phyloP scores from a whole-genome alignment of 2,797 vertebrate species.

The Acropternis orthonyx region DNA sequence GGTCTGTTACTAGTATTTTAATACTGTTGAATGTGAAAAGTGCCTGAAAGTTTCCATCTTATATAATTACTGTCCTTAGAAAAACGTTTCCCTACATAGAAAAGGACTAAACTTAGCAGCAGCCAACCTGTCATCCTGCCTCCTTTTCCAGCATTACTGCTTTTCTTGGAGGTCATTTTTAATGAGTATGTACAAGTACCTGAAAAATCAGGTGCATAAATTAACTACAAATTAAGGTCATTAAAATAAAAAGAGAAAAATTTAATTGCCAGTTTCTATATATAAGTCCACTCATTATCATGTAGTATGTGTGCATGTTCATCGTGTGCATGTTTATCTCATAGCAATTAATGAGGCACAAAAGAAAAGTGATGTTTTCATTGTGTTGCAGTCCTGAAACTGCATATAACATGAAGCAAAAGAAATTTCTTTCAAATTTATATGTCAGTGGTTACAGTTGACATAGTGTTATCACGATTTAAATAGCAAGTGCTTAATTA shows the following conservation, averaged over 20 bases:
- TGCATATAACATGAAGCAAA: not conserved
- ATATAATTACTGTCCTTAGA: slow-evolving; percentile 30
- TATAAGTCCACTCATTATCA: slow-evolving; percentile 67
- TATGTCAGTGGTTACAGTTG: slow-evolving; percentile 17
- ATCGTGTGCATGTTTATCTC: slow-evolving; percentile 62
- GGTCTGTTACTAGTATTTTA: not conserved
- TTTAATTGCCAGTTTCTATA: slow-evolving; percentile 73
- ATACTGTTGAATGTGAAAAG: slow-evolving; percentile 3
- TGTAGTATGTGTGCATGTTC: slow-evolving; percentile 53
- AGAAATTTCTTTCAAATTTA: slow-evolving; percentile 34
- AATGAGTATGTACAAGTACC: slow-evolving; percentile 71
- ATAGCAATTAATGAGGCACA: slow-evolving; percentile 27
- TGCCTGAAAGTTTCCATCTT: slow-evolving; percentile 25
- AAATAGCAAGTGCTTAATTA: slow-evolving; percentile 55
- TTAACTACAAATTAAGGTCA: slow-evolving; percentile 77
- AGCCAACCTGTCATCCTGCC: slow-evolving; percentile 14
- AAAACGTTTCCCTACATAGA: slow-evolving; percentile 10
- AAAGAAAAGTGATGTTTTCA: slow-evolving; percentile 45
- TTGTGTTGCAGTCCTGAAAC: slow-evolving; percentile 37
- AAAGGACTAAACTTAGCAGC: slow-evolving; percentile 32
- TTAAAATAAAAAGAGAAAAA: not conserved
- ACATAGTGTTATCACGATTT: slow-evolving; percentile 25
- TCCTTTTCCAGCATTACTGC: slow-evolving; percentile 27
- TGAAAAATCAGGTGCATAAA: slow-evolving; percentile 77
- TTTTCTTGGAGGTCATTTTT: slow-evolving; percentile 74